phyloP scores from a whole-genome alignment of 1,140 invertebrate species.

The Diabrotica undecimpunctata region DNA sequence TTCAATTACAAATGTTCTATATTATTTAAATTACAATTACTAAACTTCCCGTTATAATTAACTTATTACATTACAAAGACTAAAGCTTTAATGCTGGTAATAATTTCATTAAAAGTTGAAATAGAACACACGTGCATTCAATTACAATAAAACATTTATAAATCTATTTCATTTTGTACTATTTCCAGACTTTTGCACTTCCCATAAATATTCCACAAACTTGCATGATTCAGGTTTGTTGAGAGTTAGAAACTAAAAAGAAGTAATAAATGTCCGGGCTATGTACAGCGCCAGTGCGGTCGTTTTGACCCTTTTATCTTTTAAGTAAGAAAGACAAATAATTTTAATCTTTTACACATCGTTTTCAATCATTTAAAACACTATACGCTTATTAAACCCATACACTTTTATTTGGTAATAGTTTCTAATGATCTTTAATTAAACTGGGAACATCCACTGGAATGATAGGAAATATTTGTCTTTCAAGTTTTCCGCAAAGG shows the following conservation, averaged over 20 bases:
- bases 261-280: slow-evolving; percentile 4
- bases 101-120: slow-evolving; percentile 45
- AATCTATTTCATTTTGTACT: slow-evolving; percentile 38
- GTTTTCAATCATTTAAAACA: too few species aligned
- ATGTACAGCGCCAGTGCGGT: not conserved
- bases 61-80: slow-evolving; percentile 43
- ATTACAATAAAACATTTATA: slow-evolving; percentile 44
- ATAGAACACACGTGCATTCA: slow-evolving; percentile 42
- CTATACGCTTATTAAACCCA: too few species aligned
- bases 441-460: too few species aligned
- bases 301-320: too few species aligned
- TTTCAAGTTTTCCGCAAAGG: too few species aligned
- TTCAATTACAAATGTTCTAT: slow-evolving; percentile 42
- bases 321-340: too few species aligned
- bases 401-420: too few species aligned
- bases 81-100: slow-evolving; percentile 40
- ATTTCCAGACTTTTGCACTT: slow-evolving; percentile 28
- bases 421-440: too few species aligned
- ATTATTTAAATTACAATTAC: slow-evolving; percentile 46
- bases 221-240: slow-evolving; percentile 21
- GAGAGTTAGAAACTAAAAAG: slow-evolving; percentile 9
- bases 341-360: too few species aligned
- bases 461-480: too few species aligned
- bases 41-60: slow-evolving; percentile 41
- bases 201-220: slow-evolving; percentile 34